A percentile compares a stretch with the other conserved stretches of the same genome.
Evolutionary conservation across 1,140 invertebrate genomes (phyloP).

Genomic region (Lepidurus apus): DNA sequence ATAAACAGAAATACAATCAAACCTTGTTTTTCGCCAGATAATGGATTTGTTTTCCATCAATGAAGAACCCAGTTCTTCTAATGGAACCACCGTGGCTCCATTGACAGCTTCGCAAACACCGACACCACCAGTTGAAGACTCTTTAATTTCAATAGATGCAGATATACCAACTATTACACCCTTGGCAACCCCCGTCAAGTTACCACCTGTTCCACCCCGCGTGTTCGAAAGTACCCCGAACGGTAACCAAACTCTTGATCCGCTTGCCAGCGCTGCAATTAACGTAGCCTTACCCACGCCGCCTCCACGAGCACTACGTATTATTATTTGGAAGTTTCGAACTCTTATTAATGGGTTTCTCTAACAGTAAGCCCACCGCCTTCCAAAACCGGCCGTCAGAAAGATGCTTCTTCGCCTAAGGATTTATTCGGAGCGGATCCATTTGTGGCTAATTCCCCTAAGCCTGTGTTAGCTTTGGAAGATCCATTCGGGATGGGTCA

Average conservation of each 20-base stretch:
- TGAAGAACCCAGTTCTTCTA: neutral
- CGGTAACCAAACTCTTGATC: conserved; percentile 43
- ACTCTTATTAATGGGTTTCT: conserved; percentile 26
- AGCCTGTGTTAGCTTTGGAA: conserved; percentile 23
- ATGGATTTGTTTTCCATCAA: neutral
- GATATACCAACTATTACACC: conserved; percentile 41
- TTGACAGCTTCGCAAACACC: neutral
- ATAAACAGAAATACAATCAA: neutral
- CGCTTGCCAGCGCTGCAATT: conserved; percentile 40
- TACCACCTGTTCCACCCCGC: neutral
- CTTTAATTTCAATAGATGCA: neutral
- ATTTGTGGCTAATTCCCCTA: conserved; percentile 52
- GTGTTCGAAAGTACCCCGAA: neutral
- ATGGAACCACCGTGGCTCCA: neutral
- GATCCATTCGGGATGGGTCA: conserved; percentile 76
- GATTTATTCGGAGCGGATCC: conserved; percentile 64
- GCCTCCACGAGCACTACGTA: conserved; percentile 47
- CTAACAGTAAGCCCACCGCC: conserved; percentile 67
- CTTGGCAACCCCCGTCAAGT: conserved; percentile 35
- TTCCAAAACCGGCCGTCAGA: conserved; percentile 42
- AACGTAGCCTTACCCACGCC: conserved; percentile 44
- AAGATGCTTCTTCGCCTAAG: conserved; percentile 43
- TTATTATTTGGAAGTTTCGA: neutral
- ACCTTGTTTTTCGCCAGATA: neutral
- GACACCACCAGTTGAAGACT: neutral